Percentiles rank a stretch among this genome's conserved stretches.
Evolutionary conservation across 1,140 invertebrate species (phyloP).

Genomic region (Globodera rostochiensis): DNA sequence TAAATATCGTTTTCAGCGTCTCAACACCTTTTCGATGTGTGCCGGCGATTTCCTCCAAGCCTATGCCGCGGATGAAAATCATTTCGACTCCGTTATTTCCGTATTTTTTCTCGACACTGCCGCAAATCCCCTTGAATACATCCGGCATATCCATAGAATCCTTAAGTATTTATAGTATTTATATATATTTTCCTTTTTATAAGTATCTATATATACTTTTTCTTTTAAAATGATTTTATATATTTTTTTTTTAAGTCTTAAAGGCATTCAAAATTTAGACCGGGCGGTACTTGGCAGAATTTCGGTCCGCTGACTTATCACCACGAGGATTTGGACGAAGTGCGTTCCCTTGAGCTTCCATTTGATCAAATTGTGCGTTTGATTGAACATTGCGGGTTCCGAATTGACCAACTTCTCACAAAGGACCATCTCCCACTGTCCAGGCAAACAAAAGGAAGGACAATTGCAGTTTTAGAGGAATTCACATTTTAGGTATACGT

Average conservation of each 20-base stretch:
- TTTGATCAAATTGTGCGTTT: slow-evolving; percentile 76
- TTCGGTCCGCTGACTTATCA: slow-evolving; percentile 83
- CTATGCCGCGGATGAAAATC: slow-evolving; percentile 68
- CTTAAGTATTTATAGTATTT: slow-evolving; percentile 70
- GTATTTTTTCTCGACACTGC: slow-evolving; percentile 99
- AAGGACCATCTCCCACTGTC: slow-evolving; percentile 67
- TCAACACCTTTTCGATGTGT: slow-evolving; percentile 86
- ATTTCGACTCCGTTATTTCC: slow-evolving; percentile 89
- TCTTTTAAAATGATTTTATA: not conserved
- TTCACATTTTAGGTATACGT: slow-evolving; percentile 77
- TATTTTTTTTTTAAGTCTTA: not conserved
- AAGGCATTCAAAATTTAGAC: slow-evolving; percentile 60
- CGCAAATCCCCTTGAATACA: slow-evolving; percentile 88
- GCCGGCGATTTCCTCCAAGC: slow-evolving; percentile 90
- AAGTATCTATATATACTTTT: slow-evolving; percentile 66
- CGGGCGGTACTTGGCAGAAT: slow-evolving; percentile 73
- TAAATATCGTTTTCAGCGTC: slow-evolving; percentile 69
- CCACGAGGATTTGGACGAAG: slow-evolving; percentile 83
- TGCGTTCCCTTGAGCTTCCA: slow-evolving; percentile 89
- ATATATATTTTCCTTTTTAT: not conserved
- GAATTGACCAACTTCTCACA: slow-evolving; percentile 74
- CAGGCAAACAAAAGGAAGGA: slow-evolving; percentile 66
- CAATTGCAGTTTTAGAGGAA: not conserved
- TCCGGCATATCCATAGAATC: slow-evolving; percentile 89
- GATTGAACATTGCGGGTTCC: slow-evolving; percentile 83